Evolutionary conservation across 37 sponge, comb jelly and placozoan species (phyloP).

Genomic region (Geodia barretti): DNA sequence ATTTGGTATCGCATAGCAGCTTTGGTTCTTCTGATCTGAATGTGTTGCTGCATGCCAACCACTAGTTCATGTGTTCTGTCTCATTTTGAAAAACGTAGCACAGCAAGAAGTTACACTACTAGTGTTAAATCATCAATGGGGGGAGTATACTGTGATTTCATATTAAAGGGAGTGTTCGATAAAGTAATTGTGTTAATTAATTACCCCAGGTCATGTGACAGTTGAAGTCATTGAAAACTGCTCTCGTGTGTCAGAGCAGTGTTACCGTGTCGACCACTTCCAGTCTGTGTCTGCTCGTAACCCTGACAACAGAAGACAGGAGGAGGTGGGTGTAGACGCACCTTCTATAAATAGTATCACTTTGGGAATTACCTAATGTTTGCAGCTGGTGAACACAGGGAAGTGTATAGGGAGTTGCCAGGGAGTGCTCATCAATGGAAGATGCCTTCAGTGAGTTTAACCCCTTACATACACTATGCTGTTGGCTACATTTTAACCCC

Average conservation of each 20-base stretch:
- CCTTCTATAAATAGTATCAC: background rate
- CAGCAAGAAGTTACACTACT: too few species aligned
- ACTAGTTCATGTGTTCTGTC: too few species aligned
- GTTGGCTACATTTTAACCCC: too few species aligned
- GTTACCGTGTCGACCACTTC: conserved; percentile 37
- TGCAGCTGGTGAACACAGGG: conserved; percentile 37
- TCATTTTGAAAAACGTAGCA: too few species aligned
- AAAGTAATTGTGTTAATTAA: too few species aligned
- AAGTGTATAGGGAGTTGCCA: conserved; percentile 32
- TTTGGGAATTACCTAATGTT: background rate
- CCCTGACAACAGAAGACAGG: background rate
- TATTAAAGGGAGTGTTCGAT: too few species aligned
- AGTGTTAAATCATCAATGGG: too few species aligned
- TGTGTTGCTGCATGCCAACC: too few species aligned
- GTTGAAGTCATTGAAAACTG: conserved; percentile 25
- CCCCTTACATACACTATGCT: background rate
- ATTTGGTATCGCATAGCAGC: too few species aligned
- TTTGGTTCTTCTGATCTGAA: too few species aligned
- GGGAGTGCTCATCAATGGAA: background rate
- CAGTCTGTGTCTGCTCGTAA: conserved; percentile 17
- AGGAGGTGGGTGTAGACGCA: conserved; percentile 5
- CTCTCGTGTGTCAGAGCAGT: conserved; percentile 12
- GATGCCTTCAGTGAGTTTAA: conserved; percentile 29
- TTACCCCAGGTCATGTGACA: conserved; percentile 21
- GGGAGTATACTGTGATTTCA: too few species aligned